Conservation (phyloP, 2,113 vertebrate genomes). For the Carassius carassius region DNA sequence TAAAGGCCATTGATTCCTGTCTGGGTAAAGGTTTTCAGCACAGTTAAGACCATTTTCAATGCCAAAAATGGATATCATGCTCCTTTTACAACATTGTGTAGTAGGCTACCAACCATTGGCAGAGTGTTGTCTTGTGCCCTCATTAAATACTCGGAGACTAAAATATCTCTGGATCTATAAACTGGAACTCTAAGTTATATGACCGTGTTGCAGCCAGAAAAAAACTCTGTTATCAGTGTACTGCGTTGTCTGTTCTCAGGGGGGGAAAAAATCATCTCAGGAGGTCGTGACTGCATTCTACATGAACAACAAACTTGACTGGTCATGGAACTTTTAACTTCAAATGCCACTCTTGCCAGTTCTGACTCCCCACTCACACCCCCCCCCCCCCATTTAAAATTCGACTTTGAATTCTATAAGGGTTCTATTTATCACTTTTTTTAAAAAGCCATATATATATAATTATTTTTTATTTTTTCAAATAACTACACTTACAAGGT, state of each 20-base stretch:
- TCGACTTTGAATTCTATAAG: too few species aligned
- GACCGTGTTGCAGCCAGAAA: not conserved
- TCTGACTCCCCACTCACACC: too few species aligned
- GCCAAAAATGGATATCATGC: not conserved
- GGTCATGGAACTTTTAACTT: not conserved
- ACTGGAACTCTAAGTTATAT: slow-evolving; percentile 14
- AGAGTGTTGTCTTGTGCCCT: slow-evolving; percentile 4
- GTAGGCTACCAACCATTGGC: not conserved
- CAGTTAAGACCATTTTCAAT: not conserved
- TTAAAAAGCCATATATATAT: too few species aligned
- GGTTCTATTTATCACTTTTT: too few species aligned
- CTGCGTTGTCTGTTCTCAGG: not conserved
- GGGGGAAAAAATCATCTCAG: not conserved
- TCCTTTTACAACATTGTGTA: slow-evolving; percentile 32
- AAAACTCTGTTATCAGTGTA: not conserved
- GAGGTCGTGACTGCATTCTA: not conserved
- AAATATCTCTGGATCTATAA: slow-evolving; percentile 24
- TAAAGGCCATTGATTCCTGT: not conserved
- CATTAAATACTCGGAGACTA: slow-evolving; percentile 22
- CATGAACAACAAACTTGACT: not conserved
- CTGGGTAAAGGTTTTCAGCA: not conserved
- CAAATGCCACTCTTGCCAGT: too few species aligned
- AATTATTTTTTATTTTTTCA: too few species aligned
- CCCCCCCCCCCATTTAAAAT: too few species aligned
- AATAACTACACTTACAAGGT: not conserved